Percentiles rank a stretch among this genome's conserved stretches.
Conservation (phyloP, 2,888 invertebrate genomes). For the Galerucella pusilla region DNA sequence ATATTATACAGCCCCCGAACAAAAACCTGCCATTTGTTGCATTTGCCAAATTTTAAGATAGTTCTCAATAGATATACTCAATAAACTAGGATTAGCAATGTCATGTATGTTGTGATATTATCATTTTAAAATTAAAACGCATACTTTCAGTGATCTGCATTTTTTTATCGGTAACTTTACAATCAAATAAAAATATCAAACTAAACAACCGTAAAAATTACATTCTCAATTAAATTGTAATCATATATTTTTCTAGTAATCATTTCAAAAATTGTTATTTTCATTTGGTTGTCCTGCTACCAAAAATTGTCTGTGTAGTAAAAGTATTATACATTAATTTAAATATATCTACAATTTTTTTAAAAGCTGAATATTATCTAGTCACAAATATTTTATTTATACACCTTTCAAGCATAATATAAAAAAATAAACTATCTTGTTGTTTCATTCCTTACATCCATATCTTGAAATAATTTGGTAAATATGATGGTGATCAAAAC, state of each 20-base stretch:
- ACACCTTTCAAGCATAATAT: constrained; percentile 23
- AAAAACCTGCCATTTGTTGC: constrained; percentile 25
- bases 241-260: background rate
- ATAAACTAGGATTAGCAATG: constrained; percentile 22
- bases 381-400: constrained; percentile 29
- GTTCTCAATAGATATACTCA: constrained; percentile 22
- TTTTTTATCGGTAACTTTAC: background rate
- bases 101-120: constrained; percentile 20
- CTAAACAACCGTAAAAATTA: background rate
- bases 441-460: background rate
- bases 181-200: constrained; percentile 5
- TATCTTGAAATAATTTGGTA: no score
- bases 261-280: background rate
- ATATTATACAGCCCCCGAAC: background rate
- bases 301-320: background rate
- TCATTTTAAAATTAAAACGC: constrained; percentile 22
- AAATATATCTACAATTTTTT: constrained; percentile 10
- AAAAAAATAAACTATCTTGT: background rate
- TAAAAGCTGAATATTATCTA: constrained; percentile 16
- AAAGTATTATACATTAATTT: constrained; percentile 16
- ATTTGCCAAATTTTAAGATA: constrained; percentile 27
- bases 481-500: no score
- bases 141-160: constrained; percentile 26
- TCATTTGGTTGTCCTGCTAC: background rate
- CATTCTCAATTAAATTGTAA: background rate